phyloP scores from a whole-genome alignment of 2,888 invertebrate genomes.

The Parascotia fuliginaria region DNA sequence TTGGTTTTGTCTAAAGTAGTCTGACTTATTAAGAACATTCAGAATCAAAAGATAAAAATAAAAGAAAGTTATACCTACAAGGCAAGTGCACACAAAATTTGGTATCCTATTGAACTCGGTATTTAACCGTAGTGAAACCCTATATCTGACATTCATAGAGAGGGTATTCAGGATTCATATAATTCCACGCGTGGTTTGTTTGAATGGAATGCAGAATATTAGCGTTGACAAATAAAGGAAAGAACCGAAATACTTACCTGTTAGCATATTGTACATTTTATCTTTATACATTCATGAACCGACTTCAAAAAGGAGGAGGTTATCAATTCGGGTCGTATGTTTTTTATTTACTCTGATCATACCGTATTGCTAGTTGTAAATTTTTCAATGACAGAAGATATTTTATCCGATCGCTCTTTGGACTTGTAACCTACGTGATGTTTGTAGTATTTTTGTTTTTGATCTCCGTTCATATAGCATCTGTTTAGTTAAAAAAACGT shows the following conservation, averaged over 20 bases:
- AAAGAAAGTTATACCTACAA: no score
- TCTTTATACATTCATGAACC: conserved; percentile 39
- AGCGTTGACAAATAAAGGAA: conserved; percentile 45
- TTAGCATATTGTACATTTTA: conserved; percentile 36
- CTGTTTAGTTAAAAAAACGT: no score
- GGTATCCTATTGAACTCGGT: not conserved
- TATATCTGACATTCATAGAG: conserved; percentile 13
- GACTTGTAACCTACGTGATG: not conserved
- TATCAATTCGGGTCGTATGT: no score
- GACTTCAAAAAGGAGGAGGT: no score
- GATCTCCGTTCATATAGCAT: no score
- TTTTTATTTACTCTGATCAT: no score
- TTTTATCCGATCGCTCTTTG: not conserved
- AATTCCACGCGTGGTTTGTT: conserved; percentile 45
- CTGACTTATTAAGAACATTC: no score
- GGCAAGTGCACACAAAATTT: no score
- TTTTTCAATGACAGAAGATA: conserved; percentile 9
- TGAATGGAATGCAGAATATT: conserved; percentile 57
- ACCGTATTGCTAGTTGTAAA: conserved; percentile 24
- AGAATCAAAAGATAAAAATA: no score
- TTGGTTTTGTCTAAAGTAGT: no score
- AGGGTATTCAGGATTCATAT: conserved; percentile 42
- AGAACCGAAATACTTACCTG: conserved; percentile 41
- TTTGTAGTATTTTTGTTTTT: no score
- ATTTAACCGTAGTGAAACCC: not conserved